phyloP scores from a whole-genome alignment of 2,113 vertebrate genomes.

The Uropsilus gracilis region DNA sequence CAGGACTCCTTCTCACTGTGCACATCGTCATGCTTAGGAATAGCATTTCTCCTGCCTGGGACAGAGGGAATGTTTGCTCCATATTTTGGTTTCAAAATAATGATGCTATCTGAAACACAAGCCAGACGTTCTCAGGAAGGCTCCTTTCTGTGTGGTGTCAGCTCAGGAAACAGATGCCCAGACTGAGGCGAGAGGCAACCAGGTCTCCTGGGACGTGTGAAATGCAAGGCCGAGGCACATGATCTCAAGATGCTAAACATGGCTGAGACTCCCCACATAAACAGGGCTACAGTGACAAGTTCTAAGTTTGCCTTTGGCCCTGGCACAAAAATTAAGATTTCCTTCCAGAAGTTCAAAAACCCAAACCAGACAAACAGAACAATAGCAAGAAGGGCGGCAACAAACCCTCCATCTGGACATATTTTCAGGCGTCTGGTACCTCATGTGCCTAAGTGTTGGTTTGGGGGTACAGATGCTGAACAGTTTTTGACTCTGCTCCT shows the following conservation, averaged over 20 bases:
- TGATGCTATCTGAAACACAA: not conserved
- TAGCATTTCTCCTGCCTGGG: not conserved
- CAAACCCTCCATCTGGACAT: not conserved
- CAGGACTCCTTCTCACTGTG: not conserved
- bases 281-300: not conserved
- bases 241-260: not conserved
- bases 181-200: not conserved
- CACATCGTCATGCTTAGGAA: not conserved
- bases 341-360: not conserved
- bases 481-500: not conserved
- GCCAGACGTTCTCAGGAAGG: not conserved
- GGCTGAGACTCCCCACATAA: not conserved
- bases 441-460: not conserved
- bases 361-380: slow-evolving; percentile 6
- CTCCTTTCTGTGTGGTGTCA: not conserved
- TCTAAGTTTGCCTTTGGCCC: not conserved
- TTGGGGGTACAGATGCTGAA: not conserved
- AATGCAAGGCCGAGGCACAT: not conserved
- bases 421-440: not conserved
- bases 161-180: not conserved
- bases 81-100: slow-evolving; percentile 24
- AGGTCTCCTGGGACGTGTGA: not conserved
- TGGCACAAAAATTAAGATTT: not conserved
- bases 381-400: not conserved
- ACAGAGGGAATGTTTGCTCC: not conserved